These are phyloP conservation scores for Eulemur rubriventer DNA, from an alignment of 2,797 vertebrate genomes.

Conservation along the genomic window DNA sequence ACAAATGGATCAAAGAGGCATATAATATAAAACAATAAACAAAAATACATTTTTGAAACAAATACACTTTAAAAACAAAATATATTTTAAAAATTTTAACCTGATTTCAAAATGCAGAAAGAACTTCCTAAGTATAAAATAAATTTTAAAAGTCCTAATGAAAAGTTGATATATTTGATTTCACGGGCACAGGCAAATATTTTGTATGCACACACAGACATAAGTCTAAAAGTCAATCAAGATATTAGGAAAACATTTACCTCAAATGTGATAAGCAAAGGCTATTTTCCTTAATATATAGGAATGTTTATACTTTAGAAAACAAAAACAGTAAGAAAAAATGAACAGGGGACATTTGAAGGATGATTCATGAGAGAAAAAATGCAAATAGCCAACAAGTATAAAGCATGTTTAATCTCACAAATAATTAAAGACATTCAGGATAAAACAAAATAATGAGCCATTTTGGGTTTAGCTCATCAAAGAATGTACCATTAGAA, in stretches of 20 bases:
- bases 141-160: neutral
- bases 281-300: neutral
- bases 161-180: neutral
- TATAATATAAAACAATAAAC: neutral
- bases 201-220: neutral
- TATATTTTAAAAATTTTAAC: neutral
- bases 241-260: neutral
- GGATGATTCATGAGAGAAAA: neutral
- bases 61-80: neutral
- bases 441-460: conserved; percentile 18
- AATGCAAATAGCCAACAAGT: neutral
- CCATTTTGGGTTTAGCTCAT: conserved; percentile 1
- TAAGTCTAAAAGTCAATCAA: conserved; percentile 11
- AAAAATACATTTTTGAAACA: neutral
- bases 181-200: neutral
- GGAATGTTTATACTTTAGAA: neutral
- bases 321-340: neutral
- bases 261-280: neutral
- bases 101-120: conserved; percentile 28
- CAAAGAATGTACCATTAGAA: neutral
- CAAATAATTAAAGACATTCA: neutral
- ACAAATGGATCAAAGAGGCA: neutral
- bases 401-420: neutral
- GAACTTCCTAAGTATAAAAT: conserved; percentile 2
- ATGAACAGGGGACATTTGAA: neutral